phyloP scores from a whole-genome alignment of 1,140 invertebrate species.

The Pantala flavescens region DNA sequence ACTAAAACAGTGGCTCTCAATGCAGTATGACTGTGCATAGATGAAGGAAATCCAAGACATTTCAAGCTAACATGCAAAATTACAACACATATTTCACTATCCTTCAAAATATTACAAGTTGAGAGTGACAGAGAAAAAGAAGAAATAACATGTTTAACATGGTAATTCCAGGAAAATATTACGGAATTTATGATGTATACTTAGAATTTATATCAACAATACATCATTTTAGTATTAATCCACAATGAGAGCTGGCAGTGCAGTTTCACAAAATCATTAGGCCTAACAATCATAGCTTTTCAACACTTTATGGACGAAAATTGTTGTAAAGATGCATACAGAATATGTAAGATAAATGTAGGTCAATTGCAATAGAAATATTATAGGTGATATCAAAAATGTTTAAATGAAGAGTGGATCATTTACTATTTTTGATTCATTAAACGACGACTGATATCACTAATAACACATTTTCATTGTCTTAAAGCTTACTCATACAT shows the following conservation, averaged over 20 bases:
- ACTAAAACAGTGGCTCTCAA: constrained; percentile 9
- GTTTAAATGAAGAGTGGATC: not conserved
- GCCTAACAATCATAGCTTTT: not conserved
- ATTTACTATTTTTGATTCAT: not conserved
- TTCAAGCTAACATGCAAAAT: not conserved
- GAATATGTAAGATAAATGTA: too few species aligned
- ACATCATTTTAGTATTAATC: not conserved
- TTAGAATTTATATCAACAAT: not conserved
- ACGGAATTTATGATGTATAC: too few species aligned
- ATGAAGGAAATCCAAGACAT: not conserved
- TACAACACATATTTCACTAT: not conserved
- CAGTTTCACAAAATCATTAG: constrained; percentile 8
- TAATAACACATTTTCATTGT: not conserved
- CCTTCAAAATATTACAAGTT: not conserved
- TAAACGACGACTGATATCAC: not conserved
- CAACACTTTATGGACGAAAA: not conserved
- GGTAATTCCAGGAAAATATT: too few species aligned
- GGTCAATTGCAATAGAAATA: too few species aligned
- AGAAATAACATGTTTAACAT: not conserved
- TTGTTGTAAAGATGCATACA: not conserved
- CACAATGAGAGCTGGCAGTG: constrained; percentile 2
- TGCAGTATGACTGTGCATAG: not conserved
- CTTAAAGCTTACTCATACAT: not conserved
- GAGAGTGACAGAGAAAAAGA: not conserved
- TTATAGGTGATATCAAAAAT: not conserved